Evolutionary conservation across 2,888 invertebrate species (phyloP).

Genomic region (Drosophila cyrtoloma): DNA sequence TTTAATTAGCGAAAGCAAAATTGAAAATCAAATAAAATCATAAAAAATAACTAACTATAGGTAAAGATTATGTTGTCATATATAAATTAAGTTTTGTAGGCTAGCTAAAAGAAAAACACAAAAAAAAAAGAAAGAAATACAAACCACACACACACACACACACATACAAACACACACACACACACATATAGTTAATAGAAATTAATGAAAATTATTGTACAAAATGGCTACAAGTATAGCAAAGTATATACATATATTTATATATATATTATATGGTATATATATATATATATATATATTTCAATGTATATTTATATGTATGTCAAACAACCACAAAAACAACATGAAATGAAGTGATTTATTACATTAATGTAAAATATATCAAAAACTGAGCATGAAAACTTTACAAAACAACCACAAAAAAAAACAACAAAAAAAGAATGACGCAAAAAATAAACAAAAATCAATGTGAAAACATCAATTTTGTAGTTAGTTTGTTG

Average conservation of each 20-base stretch:
- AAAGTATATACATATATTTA: constrained; percentile 33
- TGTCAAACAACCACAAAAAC: constrained; percentile 51
- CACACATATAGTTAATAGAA: constrained; percentile 66
- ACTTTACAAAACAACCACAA: constrained; percentile 74
- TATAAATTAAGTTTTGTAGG: constrained; percentile 67
- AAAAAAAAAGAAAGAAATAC: not conserved
- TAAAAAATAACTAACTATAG: constrained; percentile 42
- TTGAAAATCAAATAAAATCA: constrained; percentile 46
- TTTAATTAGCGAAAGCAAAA: constrained; percentile 49
- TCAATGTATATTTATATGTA: constrained; percentile 40
- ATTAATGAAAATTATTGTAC: constrained; percentile 75
- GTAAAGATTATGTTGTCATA: constrained; percentile 73
- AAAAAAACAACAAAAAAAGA: constrained; percentile 63
- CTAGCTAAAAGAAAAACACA: constrained; percentile 35
- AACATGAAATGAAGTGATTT: constrained; percentile 73
- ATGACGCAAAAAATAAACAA: constrained; percentile 73
- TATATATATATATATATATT: constrained; percentile 35
- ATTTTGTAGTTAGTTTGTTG: not conserved
- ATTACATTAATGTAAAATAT: constrained; percentile 77
- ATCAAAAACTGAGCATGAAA: constrained; percentile 64
- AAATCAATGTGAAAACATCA: constrained; percentile 63
- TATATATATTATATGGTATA: constrained; percentile 34
- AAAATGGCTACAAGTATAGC: constrained; percentile 60
- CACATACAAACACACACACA: constrained; percentile 21
- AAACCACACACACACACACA: constrained; percentile 19